A percentile compares a stretch with the other conserved stretches of the same genome.
Conservation (phyloP, 2,888 invertebrate genomes). For the Entomobrya multifasciata region DNA sequence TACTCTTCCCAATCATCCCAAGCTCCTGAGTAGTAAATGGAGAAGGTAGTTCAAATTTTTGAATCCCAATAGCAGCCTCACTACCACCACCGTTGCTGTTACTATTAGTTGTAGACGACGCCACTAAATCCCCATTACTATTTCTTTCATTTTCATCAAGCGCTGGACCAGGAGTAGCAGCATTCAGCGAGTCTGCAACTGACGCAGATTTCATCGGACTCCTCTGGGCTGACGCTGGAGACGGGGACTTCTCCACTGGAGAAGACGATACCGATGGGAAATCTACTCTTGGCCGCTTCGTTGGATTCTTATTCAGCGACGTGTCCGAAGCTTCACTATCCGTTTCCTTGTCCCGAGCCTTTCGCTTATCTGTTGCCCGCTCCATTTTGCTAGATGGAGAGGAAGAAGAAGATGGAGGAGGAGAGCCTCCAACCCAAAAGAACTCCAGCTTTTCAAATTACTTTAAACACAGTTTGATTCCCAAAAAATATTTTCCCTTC, state of each 20-base stretch:
- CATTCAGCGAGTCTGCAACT: constrained; percentile 9
- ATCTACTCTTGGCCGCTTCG: constrained; percentile 72
- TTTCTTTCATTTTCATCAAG: neutral
- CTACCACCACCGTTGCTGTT: neutral
- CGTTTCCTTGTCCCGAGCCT: constrained; percentile 68
- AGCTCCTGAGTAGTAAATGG: constrained; percentile 60
- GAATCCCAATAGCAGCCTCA: constrained; percentile 16
- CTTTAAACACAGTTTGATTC: neutral
- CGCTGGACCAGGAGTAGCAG: constrained; percentile 35
- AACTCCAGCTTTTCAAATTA: constrained; percentile 62
- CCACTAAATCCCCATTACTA: constrained; percentile 22
- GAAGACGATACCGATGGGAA: constrained; percentile 18
- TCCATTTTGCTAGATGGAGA: constrained; percentile 60
- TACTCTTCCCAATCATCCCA: constrained; percentile 43
- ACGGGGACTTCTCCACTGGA: constrained; percentile 50
- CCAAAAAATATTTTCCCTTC: constrained; percentile 30
- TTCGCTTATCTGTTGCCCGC: constrained; percentile 66
- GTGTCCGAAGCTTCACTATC: constrained; percentile 39
- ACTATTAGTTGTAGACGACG: neutral
- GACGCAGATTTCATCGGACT: constrained; percentile 32
- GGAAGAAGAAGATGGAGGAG: constrained; percentile 4
- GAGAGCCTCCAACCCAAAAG: constrained; percentile 49
- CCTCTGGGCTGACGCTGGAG: constrained; percentile 52
- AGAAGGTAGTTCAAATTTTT: constrained; percentile 59
- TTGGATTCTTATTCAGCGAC: constrained; percentile 43